Base-by-base conservation (phyloP, 2,888 invertebrate genomes). In the Elysia crispata region DNA sequence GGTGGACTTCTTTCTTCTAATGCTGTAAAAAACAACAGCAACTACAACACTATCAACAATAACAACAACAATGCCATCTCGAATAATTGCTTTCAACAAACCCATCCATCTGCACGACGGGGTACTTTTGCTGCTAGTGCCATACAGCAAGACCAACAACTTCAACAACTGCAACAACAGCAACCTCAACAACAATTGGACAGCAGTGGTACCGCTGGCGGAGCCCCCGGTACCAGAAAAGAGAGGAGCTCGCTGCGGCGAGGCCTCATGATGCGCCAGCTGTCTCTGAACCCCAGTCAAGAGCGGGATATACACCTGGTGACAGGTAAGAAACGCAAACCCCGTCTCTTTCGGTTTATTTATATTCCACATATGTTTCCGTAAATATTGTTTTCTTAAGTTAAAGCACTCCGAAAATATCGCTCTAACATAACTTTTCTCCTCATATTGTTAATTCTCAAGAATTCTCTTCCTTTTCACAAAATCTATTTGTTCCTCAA, bases 221-320 rank as follows among this genome's bases (percentile, higher is more conserved):
- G 13, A 0, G 13, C 54, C n/a, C 23, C 74, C 31, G 23, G 18
- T 8, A 18, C 25, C 18, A 62, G 69, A 15, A 80, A 70, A 31
- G 80, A 80, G 5, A 41, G 60, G 23, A 30, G n/a, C 8, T 49
- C 76, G 1, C 25, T 76, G 41, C 66, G 80, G 18, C 57, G 80
- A 13, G 70, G 80, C 5, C 62, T 80, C 23, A 76, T 70, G 62
- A 62, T 80, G 67, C 75, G 80, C 31, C 80, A 80, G 49, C 41
- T 80, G 75, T 76, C 80, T 23, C 0, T 80, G 62, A 76, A 76
- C 50, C 69, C 75, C 28, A 62, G 5, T 25, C 69, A 23, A 11
- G 76, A 80, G 62, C 70, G 57, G 60, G 76, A 76, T 1, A 69
- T 80, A 54, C 69, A 75, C 31, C 23, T 49, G 11, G 30, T 76